phyloP scores from a whole-genome alignment of 2,113 vertebrate genomes.

The Heloderma charlesbogerti region DNA sequence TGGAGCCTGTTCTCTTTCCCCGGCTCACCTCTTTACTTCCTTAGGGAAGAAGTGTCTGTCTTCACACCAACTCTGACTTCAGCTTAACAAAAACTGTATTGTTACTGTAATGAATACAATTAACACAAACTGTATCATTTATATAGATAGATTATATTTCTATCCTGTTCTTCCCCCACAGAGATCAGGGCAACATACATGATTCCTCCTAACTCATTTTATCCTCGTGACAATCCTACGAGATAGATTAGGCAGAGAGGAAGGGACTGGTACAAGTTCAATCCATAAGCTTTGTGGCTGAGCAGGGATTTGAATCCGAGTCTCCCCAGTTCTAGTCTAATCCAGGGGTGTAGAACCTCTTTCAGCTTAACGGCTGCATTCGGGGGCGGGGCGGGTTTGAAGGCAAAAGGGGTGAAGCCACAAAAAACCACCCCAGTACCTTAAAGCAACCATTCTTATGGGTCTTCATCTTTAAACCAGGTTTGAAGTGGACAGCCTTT shows the following conservation, averaged over 20 bases:
- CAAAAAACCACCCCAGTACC: no score
- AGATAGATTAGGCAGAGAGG: neutral
- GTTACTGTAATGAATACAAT: neutral
- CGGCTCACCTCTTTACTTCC: neutral
- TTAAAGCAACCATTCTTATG: no score
- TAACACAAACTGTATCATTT: neutral
- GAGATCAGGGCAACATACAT: neutral
- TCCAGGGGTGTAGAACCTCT: neutral
- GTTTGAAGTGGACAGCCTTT: no score
- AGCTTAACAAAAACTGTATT: neutral
- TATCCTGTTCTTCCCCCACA: neutral
- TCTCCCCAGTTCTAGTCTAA: neutral
- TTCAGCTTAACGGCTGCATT: neutral
- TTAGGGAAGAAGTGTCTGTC: neutral
- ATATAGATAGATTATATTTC: neutral
- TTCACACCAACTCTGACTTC: neutral
- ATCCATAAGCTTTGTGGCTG: neutral
- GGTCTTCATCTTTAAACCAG: no score
- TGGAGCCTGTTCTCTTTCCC: neutral
- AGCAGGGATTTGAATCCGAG: neutral
- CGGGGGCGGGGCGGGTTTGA: no score
- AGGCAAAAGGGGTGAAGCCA: no score
- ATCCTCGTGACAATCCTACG: neutral
- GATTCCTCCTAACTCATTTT: neutral
- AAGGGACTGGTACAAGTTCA: neutral